These are phyloP conservation scores for Cladopsammia gracilis DNA, from an alignment of 64 coral and sea anemone species.

Conservation along the genomic window DNA sequence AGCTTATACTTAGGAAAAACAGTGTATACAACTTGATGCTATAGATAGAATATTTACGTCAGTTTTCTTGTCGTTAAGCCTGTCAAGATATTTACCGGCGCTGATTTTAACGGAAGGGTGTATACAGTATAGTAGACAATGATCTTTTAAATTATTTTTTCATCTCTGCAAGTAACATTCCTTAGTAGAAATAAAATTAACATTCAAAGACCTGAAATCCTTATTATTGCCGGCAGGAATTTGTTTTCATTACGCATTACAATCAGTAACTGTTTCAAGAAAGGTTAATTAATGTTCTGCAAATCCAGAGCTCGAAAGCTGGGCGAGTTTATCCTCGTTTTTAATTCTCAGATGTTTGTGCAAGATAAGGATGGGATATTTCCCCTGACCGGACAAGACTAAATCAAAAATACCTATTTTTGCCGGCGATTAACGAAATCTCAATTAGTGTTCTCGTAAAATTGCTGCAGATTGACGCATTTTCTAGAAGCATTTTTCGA, in stretches of 20 bases:
- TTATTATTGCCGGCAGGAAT: neutral
- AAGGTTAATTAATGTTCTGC: neutral
- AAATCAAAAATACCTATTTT: slow-evolving; percentile 9
- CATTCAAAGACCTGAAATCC: neutral
- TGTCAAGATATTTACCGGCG: neutral
- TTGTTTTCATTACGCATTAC: slow-evolving; percentile 29
- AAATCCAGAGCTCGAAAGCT: slow-evolving; percentile 7
- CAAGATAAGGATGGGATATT: slow-evolving; percentile 2
- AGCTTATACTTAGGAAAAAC: neutral
- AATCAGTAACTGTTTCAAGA: neutral
- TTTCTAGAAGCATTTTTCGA: slow-evolving; percentile 11
- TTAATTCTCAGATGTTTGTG: slow-evolving; percentile 46
- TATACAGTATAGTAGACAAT: neutral
- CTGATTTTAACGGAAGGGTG: slow-evolving; percentile 46
- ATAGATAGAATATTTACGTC: slow-evolving; percentile 3
- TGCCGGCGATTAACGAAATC: neutral
- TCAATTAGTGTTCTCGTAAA: neutral
- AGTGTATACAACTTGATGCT: neutral
- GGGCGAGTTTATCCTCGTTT: slow-evolving; percentile 13
- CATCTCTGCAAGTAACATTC: neutral
- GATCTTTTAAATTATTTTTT: neutral
- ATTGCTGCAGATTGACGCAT: neutral
- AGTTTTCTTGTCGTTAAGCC: neutral
- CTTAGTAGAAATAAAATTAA: neutral
- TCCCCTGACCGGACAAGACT: slow-evolving; percentile 27